Evolutionary conservation across 30 jellyfish, hydroid and myxozoan species (phyloP), one percentile per base, ranked within the genome.

Genomic region (Cassiopea andromeda): DNA sequence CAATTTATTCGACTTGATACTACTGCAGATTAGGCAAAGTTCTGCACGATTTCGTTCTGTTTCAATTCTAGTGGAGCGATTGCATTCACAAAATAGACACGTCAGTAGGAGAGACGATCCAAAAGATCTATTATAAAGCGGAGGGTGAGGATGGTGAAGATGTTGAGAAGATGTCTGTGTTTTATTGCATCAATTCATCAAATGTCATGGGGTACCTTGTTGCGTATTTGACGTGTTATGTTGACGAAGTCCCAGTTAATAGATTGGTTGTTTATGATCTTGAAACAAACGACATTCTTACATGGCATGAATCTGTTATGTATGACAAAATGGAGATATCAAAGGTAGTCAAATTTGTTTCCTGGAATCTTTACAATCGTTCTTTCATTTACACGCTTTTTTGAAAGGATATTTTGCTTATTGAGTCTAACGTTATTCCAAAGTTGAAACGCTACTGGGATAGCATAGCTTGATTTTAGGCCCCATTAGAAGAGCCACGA

Each of bases 181-280:
- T 84, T 12, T 84, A 84, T 17, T 90, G 90, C 87, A 44, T 90
- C 17, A 85, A 44, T 15, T 44, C 83, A 27, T 60, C 87, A 38
- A 44, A 54, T 48, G 85, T 43, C 13, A 45, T 60, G 27, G 87
- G 43, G 19, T 81, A 81, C 47, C 46, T 82, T 9, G 85, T 69
- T 17, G 93, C 97, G 46, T 81, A 69, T 54, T 17, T 83, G 43
- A 19, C 79, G 15, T 90, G 97, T 78, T 18, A n/a, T n/a, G 87
- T 48, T n/a, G 19, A 58, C 46, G 75, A 48, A 10, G 75, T 48
- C 48, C 60, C 54, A 58, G 48, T 17, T 0, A 48, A 64, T 50
- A 45, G 87, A 48, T 60, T 78, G 87, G 87, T 78, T n/a, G 87
- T 78, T 16, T 78, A 45, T 38, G 87, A 78, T 60, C 16, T 48